These are phyloP conservation scores for Oikopleura albicans DNA, from an alignment of 23 tunicate genomes.

Conservation along the genomic window DNA sequence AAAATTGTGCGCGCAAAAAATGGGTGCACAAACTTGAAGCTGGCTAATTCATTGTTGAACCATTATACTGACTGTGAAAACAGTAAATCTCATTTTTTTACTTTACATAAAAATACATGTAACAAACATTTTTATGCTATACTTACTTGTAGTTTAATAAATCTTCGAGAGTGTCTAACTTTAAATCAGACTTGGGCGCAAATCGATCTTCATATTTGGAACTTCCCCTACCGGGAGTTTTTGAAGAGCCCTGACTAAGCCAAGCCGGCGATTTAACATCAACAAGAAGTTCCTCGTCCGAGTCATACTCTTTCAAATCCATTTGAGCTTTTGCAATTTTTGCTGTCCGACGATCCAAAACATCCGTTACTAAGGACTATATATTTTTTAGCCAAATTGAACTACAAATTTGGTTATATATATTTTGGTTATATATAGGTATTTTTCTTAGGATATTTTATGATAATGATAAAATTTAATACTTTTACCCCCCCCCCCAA, in stretches of 20 bases:
- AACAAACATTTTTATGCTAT: no score
- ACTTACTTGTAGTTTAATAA: background rate
- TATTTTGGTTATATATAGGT: no score
- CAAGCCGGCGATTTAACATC: background rate
- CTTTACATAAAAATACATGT: no score
- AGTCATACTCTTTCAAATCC: background rate
- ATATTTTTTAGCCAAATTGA: no score
- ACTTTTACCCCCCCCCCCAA: background rate
- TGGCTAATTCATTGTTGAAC: no score
- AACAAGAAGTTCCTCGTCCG: background rate
- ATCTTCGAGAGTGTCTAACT: background rate
- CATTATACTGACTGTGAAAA: no score
- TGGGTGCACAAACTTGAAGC: no score
- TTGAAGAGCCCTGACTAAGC: background rate
- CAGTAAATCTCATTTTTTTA: no score
- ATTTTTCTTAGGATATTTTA: no score
- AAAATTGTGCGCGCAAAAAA: no score
- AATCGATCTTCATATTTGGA: background rate
- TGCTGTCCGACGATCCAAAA: background rate
- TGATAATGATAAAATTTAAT: background rate
- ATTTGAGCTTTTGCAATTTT: background rate
- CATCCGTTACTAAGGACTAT: background rate
- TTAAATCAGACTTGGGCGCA: background rate
- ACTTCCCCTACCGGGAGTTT: no score
- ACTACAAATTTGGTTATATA: no score